phyloP scores from a whole-genome alignment of 2,888 invertebrate species.

The Pammene aurita region DNA sequence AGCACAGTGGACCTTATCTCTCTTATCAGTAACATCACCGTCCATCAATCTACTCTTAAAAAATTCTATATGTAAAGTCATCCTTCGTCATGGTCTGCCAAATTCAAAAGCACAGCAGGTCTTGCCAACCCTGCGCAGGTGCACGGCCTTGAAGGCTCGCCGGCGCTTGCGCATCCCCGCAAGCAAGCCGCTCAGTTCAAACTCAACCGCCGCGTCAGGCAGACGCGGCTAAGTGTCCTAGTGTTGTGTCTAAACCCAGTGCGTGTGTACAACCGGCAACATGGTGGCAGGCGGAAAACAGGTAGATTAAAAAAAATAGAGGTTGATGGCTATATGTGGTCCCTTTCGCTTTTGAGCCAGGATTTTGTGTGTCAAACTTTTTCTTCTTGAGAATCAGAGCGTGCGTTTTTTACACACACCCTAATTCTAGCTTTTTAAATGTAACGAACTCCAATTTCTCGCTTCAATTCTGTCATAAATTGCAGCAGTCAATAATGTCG shows the following conservation, averaged over 20 bases:
- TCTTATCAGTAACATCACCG: not conserved
- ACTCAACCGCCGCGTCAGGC: slow-evolving; percentile 78
- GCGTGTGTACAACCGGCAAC: slow-evolving; percentile 64
- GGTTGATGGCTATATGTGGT: no score
- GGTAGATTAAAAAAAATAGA: slow-evolving; percentile 58
- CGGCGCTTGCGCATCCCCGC: slow-evolving; percentile 53
- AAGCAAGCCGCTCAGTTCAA: slow-evolving; percentile 71
- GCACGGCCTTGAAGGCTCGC: slow-evolving; percentile 53
- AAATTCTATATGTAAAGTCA: not conserved
- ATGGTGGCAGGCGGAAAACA: slow-evolving; percentile 83
- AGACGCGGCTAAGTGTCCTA: slow-evolving; percentile 75
- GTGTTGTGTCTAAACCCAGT: slow-evolving; percentile 55
- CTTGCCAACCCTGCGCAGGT: slow-evolving; percentile 44
- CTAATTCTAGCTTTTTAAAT: slow-evolving; percentile 40
- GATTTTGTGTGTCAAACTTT: slow-evolving; percentile 21
- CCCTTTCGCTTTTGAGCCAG: not conserved
- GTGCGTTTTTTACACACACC: slow-evolving; percentile 36
- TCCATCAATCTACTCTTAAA: not conserved
- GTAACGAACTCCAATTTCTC: slow-evolving; percentile 30
- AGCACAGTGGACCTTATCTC: no score
- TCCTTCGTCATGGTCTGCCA: slow-evolving; percentile 3
- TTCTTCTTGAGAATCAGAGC: slow-evolving; percentile 41
- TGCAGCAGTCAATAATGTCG: slow-evolving; percentile 16
- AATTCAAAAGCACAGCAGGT: slow-evolving; percentile 23
- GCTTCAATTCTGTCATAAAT: slow-evolving; percentile 33